Conservation (phyloP, 2,888 invertebrate species). For the Hyalella azteca region DNA sequence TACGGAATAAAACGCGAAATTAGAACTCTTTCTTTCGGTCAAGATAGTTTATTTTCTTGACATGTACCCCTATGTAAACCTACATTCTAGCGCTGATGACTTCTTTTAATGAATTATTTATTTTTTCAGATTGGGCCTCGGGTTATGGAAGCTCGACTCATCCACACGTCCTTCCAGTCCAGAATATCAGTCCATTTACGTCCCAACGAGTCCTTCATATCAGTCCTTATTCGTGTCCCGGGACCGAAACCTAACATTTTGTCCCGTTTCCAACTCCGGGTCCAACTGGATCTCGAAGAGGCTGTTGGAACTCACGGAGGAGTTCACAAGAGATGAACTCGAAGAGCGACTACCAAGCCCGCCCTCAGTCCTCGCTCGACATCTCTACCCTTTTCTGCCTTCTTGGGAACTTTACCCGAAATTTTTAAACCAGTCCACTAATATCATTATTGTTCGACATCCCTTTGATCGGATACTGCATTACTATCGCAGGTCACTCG, state of each 20-base stretch:
- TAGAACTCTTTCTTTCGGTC: too few relatives aligned
- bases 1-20: too few relatives aligned
- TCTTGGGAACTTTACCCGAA: conserved; percentile 53
- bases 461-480: conserved; percentile 48
- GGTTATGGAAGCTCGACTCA: not conserved
- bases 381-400: conserved; percentile 44
- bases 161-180: not conserved
- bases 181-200: not conserved
- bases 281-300: conserved; percentile 46
- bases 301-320: conserved; percentile 42
- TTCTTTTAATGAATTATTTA: not conserved
- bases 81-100: too few relatives aligned
- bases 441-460: conserved; percentile 47
- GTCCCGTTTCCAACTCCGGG: conserved; percentile 45
- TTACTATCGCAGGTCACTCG: conserved; percentile 46
- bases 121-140: not conserved
- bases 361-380: conserved; percentile 42
- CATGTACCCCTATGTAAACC: too few relatives aligned
- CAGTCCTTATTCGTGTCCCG: conserved; percentile 47
- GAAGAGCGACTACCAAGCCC: conserved; percentile 38
- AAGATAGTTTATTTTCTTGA: too few relatives aligned
- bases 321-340: conserved; percentile 38
- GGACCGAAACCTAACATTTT: conserved; percentile 41
- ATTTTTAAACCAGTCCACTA: conserved; percentile 42
- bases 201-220: conserved; percentile 45